Base-by-base conservation (phyloP, 2,797 vertebrate genomes). In the Danionella dracula region DNA sequence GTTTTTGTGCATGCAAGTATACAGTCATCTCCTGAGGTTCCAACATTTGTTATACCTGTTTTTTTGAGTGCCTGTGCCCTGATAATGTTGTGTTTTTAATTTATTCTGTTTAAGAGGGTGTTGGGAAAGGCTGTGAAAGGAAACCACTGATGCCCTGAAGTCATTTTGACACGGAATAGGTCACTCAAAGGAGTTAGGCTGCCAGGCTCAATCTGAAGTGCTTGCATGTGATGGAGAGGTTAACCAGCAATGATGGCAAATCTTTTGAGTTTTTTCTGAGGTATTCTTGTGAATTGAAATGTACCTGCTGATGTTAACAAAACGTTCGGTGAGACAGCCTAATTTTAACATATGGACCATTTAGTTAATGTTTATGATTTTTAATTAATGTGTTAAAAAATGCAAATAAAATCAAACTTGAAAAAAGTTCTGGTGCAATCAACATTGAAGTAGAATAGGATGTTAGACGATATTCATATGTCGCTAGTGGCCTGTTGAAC, bases 11-110 rank as follows among this genome's bases (percentile, higher is more conserved):
- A 13, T 13, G 12, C 32, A 17, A 34, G 29, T 45, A 4, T 17
- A 27, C 7, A 12, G 13, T 46, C 4, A 9, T 41, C 44, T 58
- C 38, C 54, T 73, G 65, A 54, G 61, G 77, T 60, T 60, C 38
- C 13, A 55, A 15, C 75, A 31, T 15, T 4, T 53, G 75, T 81
- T 77, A 76, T 77, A n/a, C n/a, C n/a, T n/a, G n/a, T n/a, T n/a
- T 66, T 74, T 62, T 73, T 27, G n/a, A n/a, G n/a, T n/a, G n/a
- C n/a, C n/a, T 27, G 53, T 37, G 48, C 19, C 4, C 68, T 85
- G 82, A 87, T 84, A 51, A 51, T 77, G 54, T 83, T 81, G 78
- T 83, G 76, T 78, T 72, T 75, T 82, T 83, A 86, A 87, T 84
- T 84, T 83, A 84, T 87, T 81, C 75, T 10, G 72, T 87, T 86